Evolutionary conservation across 2,113 vertebrate species (phyloP).

Genomic region (Amphiprion percula): DNA sequence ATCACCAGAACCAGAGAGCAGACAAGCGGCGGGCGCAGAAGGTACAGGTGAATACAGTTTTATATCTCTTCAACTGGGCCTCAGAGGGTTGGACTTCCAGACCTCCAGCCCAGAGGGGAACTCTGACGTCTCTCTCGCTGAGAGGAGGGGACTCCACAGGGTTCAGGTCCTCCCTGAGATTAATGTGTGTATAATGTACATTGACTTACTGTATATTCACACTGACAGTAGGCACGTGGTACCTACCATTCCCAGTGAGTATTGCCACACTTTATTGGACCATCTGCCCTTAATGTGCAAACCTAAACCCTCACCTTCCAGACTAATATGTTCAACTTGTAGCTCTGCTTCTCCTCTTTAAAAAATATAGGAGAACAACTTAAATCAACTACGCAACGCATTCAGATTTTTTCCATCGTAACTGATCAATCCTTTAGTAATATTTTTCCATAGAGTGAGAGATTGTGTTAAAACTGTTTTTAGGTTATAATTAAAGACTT

Average conservation of each 20-base stretch:
- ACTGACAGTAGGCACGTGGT: background rate
- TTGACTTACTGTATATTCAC: constrained; percentile 3
- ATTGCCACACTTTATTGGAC: constrained; percentile 4
- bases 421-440: too few species aligned
- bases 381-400: too few species aligned
- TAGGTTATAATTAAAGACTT: too few species aligned
- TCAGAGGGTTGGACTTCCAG: constrained; percentile 47
- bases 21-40: constrained; percentile 97
- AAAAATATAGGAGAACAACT: too few species aligned
- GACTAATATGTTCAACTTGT: too few species aligned
- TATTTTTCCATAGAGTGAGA: too few species aligned
- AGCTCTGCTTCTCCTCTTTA: too few species aligned
- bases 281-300: background rate
- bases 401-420: too few species aligned
- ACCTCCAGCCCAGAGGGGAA: constrained; percentile 32
- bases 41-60: constrained; percentile 84
- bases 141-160: constrained; percentile 34
- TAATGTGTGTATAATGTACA: constrained; percentile 24
- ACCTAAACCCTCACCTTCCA: constrained; percentile 1
- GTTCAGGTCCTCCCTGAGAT: constrained; percentile 33
- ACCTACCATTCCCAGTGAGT: constrained; percentile 23
- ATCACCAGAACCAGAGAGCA: constrained; percentile 98
- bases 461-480: too few species aligned
- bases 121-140: constrained; percentile 18
- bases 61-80: constrained; percentile 51